A percentile compares a stretch with the other conserved stretches of the same genome.
These are phyloP conservation scores for Alfaro cultratus DNA, from an alignment of 2,797 vertebrate species.

Conservation along the genomic window DNA sequence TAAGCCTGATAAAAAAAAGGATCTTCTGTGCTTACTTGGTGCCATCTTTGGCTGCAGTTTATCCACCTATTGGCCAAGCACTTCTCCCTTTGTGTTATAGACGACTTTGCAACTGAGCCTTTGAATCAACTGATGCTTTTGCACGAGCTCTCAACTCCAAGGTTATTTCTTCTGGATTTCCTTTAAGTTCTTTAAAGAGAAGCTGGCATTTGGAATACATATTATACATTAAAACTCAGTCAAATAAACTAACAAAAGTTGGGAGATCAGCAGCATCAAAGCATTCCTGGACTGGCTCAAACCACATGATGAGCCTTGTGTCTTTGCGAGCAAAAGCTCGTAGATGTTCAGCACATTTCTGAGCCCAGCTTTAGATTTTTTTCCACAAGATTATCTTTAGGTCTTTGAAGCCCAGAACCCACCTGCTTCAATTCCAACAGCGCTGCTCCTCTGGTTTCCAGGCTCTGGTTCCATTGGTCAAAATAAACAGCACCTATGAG, in stretches of 20 bases:
- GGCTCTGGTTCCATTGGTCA: constrained; percentile 76
- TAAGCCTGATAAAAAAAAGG: constrained; percentile 52
- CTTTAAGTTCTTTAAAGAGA: constrained; percentile 79
- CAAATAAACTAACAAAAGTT: constrained; percentile 85
- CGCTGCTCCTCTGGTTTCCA: constrained; percentile 65
- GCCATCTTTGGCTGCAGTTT: constrained; percentile 60
- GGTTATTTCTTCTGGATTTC: constrained; percentile 82
- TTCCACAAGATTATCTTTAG: constrained; percentile 78
- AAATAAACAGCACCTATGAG: constrained; percentile 76
- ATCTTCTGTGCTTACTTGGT: constrained; percentile 64
- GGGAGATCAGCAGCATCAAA: constrained; percentile 81
- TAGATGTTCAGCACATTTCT: constrained; percentile 82
- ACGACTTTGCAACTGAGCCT: constrained; percentile 78
- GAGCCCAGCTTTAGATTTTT: constrained; percentile 77
- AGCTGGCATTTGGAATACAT: constrained; percentile 78
- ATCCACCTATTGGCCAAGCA: constrained; percentile 76
- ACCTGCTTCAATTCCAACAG: constrained; percentile 78
- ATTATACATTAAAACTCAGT: constrained; percentile 82
- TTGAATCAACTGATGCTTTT: constrained; percentile 80
- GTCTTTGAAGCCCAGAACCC: constrained; percentile 83
- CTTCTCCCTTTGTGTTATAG: constrained; percentile 75
- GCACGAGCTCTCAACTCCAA: constrained; percentile 77
- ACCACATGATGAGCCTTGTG: constrained; percentile 76
- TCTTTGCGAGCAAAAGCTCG: constrained; percentile 80
- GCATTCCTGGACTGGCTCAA: constrained; percentile 72